Evolutionary conservation across 2,888 invertebrate species (phyloP).

Genomic region (Cantharis lateralis): DNA sequence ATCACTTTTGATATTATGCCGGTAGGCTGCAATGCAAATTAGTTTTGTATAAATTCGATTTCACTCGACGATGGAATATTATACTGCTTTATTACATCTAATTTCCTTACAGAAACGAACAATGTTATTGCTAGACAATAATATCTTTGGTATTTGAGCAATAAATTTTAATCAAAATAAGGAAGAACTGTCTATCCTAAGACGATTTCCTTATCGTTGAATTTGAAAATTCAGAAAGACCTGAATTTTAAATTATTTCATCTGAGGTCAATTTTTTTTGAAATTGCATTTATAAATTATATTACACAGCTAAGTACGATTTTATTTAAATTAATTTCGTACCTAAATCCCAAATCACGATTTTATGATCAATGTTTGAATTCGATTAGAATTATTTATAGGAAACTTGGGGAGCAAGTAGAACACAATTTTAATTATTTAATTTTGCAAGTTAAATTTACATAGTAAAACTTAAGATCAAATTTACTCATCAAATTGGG

Average conservation of each 20-base stretch:
- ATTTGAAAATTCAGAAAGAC: background rate
- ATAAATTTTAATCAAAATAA: background rate
- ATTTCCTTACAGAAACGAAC: background rate
- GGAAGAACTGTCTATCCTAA: background rate
- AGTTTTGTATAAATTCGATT: background rate
- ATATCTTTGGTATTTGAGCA: background rate
- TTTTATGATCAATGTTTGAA: background rate
- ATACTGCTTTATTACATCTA: background rate
- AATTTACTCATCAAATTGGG: background rate
- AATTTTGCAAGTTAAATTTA: background rate
- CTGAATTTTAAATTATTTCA: background rate
- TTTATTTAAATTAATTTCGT: background rate
- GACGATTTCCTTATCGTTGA: background rate
- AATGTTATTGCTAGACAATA: background rate
- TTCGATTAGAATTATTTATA: background rate
- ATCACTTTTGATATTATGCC: background rate
- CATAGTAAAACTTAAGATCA: background rate
- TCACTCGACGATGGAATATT: background rate
- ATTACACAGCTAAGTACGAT: background rate
- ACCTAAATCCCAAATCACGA: background rate
- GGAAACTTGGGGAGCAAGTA: background rate
- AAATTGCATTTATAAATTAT: background rate
- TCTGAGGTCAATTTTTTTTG: background rate
- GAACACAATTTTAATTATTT: background rate
- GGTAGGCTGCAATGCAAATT: background rate